phyloP scores from a whole-genome alignment of 2,113 vertebrate genomes.

The Struthidea cinerea region DNA sequence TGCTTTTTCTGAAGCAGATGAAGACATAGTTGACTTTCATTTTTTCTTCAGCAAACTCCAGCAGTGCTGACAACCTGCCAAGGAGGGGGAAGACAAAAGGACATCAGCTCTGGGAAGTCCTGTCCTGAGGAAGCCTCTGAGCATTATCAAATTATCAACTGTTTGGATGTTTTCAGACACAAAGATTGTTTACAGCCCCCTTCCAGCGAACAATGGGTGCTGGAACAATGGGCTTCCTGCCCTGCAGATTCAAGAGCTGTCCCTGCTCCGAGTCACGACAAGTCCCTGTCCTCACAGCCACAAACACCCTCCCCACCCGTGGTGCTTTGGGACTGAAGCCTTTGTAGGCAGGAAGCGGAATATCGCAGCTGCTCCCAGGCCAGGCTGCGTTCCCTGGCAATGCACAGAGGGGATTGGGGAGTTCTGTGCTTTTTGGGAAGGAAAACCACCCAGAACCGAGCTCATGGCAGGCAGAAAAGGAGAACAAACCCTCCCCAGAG shows the following conservation, averaged over 20 bases:
- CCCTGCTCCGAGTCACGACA: neutral
- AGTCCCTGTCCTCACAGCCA: neutral
- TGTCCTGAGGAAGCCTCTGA: constrained; percentile 24
- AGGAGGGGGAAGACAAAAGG: neutral
- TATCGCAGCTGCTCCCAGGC: fast-evolving
- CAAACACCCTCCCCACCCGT: neutral
- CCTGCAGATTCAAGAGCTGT: neutral
- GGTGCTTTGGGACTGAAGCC: neutral
- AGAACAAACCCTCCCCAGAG: neutral
- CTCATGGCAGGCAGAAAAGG: neutral
- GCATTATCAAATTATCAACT: neutral
- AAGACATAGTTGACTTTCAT: constrained; percentile 93
- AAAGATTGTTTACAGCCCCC: neutral
- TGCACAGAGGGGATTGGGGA: fast-evolving
- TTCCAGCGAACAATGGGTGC: neutral
- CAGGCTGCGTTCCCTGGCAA: neutral
- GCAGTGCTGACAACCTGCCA: constrained; percentile 87
- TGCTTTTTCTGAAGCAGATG: constrained; percentile 93
- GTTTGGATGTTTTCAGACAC: neutral
- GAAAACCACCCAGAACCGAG: neutral
- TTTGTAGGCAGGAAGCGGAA: fast-evolving
- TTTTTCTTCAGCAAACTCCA: constrained; percentile 95
- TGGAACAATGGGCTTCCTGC: constrained; percentile 53
- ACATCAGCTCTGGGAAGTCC: constrained; percentile 19
- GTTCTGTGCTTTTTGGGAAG: neutral